phyloP scores from a whole-genome alignment of 2,888 invertebrate species.

The Tortricodes alternella region DNA sequence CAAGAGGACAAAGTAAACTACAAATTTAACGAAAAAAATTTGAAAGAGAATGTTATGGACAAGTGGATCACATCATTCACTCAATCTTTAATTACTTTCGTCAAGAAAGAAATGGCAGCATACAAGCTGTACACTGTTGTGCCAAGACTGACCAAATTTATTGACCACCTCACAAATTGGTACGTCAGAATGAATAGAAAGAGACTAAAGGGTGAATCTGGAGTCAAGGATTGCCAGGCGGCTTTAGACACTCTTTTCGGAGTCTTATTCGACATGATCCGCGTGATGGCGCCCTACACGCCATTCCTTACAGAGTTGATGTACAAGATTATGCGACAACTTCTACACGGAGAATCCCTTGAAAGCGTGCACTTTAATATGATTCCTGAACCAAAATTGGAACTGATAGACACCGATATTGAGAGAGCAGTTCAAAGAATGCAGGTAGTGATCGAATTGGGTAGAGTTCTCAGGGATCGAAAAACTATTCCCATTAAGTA shows the following conservation, averaged over 20 bases:
- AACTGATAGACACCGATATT: slow-evolving; percentile 91
- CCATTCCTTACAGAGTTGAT: slow-evolving; percentile 98
- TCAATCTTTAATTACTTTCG: slow-evolving; percentile 94
- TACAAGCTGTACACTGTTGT: slow-evolving; percentile 98
- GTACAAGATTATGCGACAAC: slow-evolving; percentile 92
- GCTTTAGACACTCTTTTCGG: slow-evolving; percentile 94
- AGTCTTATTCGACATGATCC: slow-evolving; percentile 93
- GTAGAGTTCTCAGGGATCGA: slow-evolving; percentile 95
- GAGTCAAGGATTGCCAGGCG: slow-evolving; percentile 89
- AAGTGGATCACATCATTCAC: slow-evolving; percentile 98
- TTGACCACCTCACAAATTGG: slow-evolving; percentile 99
- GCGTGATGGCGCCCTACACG: slow-evolving; percentile 98
- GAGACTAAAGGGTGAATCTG: slow-evolving; percentile 95
- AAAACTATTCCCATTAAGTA: slow-evolving; percentile 98
- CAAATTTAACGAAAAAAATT: slow-evolving; percentile 79
- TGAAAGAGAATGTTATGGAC: slow-evolving; percentile 94
- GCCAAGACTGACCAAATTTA: slow-evolving; percentile 95
- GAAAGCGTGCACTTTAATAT: slow-evolving; percentile 96
- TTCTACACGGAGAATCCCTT: slow-evolving; percentile 79
- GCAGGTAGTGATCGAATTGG: slow-evolving; percentile 97
- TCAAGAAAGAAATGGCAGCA: slow-evolving; percentile 95
- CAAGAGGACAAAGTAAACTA: slow-evolving; percentile 84
- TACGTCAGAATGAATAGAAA: slow-evolving; percentile 98
- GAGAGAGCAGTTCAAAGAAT: slow-evolving; percentile 95
- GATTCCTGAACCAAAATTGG: slow-evolving; percentile 88